Evolutionary conservation across 2,797 vertebrate genomes (phyloP).

Genomic region (Meriones psammophilus): DNA sequence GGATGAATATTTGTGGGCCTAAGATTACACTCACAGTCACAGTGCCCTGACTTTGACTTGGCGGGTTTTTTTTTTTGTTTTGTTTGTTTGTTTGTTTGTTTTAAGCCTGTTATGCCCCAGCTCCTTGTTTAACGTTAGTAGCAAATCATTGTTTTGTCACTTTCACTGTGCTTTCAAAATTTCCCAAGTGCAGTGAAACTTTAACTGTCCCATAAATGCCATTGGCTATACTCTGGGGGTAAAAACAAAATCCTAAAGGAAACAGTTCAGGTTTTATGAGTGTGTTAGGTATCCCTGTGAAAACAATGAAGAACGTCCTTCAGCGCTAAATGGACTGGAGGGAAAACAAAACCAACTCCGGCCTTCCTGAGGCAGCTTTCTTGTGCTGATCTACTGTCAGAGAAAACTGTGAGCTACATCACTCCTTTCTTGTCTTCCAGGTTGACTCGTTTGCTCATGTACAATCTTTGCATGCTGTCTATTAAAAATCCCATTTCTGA

Average conservation of each 20-base stretch:
- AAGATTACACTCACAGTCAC: not conserved
- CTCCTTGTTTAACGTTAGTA: not conserved
- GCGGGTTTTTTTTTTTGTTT: not conserved
- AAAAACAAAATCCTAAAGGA: slow-evolving; percentile 37
- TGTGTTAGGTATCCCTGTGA: not conserved
- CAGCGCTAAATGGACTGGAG: not conserved
- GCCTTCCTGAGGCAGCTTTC: not conserved
- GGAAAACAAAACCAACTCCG: not conserved
- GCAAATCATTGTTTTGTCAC: slow-evolving; percentile 6
- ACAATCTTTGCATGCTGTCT: not conserved
- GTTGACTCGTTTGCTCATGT: not conserved
- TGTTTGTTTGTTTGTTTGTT: too few species aligned
- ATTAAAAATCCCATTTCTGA: slow-evolving; percentile 46
- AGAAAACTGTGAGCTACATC: not conserved
- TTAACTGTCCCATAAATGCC: slow-evolving; percentile 1
- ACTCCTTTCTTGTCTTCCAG: not conserved
- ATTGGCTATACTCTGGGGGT: not conserved
- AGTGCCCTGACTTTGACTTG: not conserved
- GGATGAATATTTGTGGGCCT: not conserved
- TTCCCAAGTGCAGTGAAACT: not conserved
- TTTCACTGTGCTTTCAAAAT: slow-evolving; percentile 2
- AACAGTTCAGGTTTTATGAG: slow-evolving; percentile 51
- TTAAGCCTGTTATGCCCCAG: not conserved
- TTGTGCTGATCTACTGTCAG: not conserved
- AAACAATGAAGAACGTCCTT: slow-evolving; percentile 38